These are phyloP conservation scores for Thyatira batis DNA, from an alignment of 2,888 invertebrate genomes.

Conservation along the genomic window DNA sequence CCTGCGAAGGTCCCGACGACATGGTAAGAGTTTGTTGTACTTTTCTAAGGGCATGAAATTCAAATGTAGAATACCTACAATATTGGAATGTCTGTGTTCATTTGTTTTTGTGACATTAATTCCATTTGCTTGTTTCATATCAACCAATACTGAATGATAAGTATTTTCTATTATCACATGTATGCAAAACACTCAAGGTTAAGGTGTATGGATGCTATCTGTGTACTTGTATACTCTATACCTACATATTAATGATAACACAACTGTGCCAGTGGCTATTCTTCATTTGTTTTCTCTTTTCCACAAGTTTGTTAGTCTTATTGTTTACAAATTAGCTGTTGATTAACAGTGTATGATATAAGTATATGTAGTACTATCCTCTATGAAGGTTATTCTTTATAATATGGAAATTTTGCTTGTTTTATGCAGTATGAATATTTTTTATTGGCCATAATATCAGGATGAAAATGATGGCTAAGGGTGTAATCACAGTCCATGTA, in stretches of 20 bases:
- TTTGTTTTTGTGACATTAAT: constrained; percentile 28
- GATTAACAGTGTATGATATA: too few relatives aligned
- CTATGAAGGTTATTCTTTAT: too few relatives aligned
- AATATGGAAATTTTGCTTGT: too few relatives aligned
- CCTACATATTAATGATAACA: constrained; percentile 6
- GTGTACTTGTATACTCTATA: constrained; percentile 13
- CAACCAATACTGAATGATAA: neutral
- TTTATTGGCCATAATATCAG: too few relatives aligned
- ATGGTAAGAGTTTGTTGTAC: constrained; percentile 86
- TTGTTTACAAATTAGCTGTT: too few relatives aligned
- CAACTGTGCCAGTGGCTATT: neutral
- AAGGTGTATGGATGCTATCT: neutral
- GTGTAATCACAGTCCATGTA: too few relatives aligned
- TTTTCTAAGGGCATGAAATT: neutral
- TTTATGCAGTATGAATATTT: too few relatives aligned
- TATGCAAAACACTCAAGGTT: constrained; percentile 17
- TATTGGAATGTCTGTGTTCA: constrained; percentile 11
- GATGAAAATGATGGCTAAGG: too few relatives aligned
- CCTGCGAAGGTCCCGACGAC: constrained; percentile 98
- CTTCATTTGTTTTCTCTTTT: neutral
- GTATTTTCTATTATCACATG: constrained; percentile 14
- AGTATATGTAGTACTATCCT: too few relatives aligned
- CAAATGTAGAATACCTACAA: constrained; percentile 6
- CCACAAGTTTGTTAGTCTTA: too few relatives aligned
- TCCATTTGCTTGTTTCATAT: too few relatives aligned